Conservation (phyloP, 2,888 invertebrate genomes). For the Protophormia terraenovae region DNA sequence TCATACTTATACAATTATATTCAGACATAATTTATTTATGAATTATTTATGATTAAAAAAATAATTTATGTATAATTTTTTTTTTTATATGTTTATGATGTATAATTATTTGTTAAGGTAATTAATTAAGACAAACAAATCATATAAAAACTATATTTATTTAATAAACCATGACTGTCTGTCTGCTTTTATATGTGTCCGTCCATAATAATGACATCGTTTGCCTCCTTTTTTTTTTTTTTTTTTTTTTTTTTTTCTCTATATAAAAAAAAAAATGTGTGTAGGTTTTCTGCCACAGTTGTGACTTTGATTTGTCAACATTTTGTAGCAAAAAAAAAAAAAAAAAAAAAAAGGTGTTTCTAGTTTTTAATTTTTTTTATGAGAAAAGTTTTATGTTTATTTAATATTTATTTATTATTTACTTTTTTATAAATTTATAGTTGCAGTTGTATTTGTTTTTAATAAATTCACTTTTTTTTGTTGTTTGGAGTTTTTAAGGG, state of each 20-base stretch:
- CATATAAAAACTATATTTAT: background rate
- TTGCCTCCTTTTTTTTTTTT: constrained; percentile 26
- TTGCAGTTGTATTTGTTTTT: background rate
- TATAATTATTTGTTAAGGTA: constrained; percentile 57
- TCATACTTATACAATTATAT: background rate
- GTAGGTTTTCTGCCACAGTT: constrained; percentile 42
- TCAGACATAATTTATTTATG: constrained; percentile 47
- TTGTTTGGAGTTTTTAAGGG: background rate
- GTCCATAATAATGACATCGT: background rate
- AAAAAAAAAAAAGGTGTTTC: constrained; percentile 27
- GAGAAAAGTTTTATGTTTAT: background rate
- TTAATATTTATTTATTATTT: constrained; percentile 1
- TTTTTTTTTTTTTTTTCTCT: too few relatives aligned
- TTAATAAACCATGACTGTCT: constrained; percentile 17
- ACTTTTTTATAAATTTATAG: too few relatives aligned
- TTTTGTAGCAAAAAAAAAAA: constrained; percentile 4
- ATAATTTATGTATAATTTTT: constrained; percentile 25
- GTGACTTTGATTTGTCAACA: constrained; percentile 47
- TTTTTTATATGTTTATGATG: constrained; percentile 25
- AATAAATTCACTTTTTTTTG: background rate
- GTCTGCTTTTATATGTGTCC: background rate
- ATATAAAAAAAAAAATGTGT: background rate
- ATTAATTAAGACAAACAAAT: constrained; percentile 53
- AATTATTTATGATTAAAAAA: constrained; percentile 49
- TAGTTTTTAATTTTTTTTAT: background rate